Percentiles rank a stretch among this genome's conserved stretches.
Conservation (phyloP, 2,888 invertebrate genomes). For the Drosophila glabriapex region DNA sequence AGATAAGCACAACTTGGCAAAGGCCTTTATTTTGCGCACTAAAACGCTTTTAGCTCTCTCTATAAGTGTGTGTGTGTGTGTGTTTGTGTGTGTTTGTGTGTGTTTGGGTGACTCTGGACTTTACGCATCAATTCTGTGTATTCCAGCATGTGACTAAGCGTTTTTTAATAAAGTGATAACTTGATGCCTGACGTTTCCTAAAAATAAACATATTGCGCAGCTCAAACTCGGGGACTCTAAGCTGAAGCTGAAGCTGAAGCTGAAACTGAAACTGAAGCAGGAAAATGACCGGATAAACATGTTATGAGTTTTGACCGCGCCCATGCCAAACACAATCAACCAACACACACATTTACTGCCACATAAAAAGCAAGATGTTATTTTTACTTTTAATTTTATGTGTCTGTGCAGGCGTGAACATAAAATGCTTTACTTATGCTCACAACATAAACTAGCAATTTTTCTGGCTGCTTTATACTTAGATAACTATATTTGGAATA, state of each 20-base stretch:
- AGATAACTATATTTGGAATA: background rate
- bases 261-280: background rate
- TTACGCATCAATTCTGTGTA: conserved; percentile 37
- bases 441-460: background rate
- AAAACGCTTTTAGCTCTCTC: conserved; percentile 42
- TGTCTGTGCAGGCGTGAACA: conserved; percentile 3
- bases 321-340: conserved; percentile 14
- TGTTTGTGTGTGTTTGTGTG: conserved; percentile 19
- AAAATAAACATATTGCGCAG: conserved; percentile 66
- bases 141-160: conserved; percentile 69
- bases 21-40: conserved; percentile 61
- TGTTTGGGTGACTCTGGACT: conserved; percentile 39
- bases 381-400: conserved; percentile 14
- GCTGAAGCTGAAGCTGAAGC: background rate
- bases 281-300: conserved; percentile 43
- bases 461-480: background rate
- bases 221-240: conserved; percentile 3
- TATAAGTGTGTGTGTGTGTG: conserved; percentile 5
- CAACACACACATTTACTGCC: conserved; percentile 1
- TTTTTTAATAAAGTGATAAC: conserved; percentile 80
- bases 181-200: conserved; percentile 74
- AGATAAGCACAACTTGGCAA: conserved; percentile 76
- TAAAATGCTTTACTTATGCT: conserved; percentile 1
- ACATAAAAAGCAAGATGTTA: conserved; percentile 5
- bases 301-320: conserved; percentile 41